Evolutionary conservation across 92 coral and sea anemone species (phyloP), one percentile per base, ranked within the genome.

Genomic region (Nematostella vectensis): DNA sequence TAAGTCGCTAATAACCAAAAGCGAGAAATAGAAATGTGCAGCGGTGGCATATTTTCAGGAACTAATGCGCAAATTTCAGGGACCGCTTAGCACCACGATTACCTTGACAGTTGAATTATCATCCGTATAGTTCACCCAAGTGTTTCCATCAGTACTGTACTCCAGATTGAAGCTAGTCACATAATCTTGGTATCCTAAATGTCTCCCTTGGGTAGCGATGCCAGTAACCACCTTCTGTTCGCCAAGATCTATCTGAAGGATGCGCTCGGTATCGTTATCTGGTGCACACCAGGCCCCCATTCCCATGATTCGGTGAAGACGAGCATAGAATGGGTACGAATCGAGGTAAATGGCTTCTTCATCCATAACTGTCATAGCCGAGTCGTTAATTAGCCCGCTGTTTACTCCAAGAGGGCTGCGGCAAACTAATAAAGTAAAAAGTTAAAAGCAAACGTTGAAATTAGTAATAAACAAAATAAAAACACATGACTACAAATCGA

Each of bases 281-380:
- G 20, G 49, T 8, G 85, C 83, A 24, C 80, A 67, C 85, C 85
- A 83, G 55, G 61, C 78, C n/a, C 80, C 80, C 10, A 37, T 55
- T 3, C 60, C 62, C 4, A 57, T 29, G 30, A 25, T 13, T 42
- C 74, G 51, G 37, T 75, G 63, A 0, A 67, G 69, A 1, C 81
- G 62, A 25, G 57, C 75, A 37, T 38, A 25, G 28, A 36, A 50
- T 23, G 77, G 77, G 11, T 6, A 45, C 18, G 9, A 11, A 8
- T 8, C 15, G 9, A 8, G 42, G 8, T 8, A 15, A 15, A 8
- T 8, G 11, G 36, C 4, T 12, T 69, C 31, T 38, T 29, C 20
- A 16, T 44, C 40, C 19, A 27, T 25, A 47, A 61, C 63, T 0
- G 65, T 55, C 3, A 80, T 58, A 15, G 74, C 61, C 28, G 61